phyloP scores from a whole-genome alignment of 2,113 vertebrate genomes.

The Mesembrinibis cayennensis region DNA sequence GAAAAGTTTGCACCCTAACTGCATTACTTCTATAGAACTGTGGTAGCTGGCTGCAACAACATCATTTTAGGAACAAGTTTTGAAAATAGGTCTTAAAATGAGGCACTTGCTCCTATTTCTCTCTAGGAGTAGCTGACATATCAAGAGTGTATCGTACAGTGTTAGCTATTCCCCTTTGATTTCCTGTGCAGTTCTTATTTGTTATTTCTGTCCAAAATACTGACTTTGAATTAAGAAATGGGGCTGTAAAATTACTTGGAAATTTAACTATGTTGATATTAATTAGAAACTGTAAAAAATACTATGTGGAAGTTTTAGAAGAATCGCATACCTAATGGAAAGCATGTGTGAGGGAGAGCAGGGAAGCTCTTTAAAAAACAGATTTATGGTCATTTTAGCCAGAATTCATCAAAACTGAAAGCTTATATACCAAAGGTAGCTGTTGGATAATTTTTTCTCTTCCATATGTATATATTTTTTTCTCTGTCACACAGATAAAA shows the following conservation, averaged over 20 bases:
- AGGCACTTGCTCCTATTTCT: neutral
- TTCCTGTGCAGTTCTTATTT: neutral
- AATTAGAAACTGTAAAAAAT: neutral
- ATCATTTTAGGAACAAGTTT: neutral
- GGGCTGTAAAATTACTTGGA: neutral
- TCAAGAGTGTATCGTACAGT: neutral
- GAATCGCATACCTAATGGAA: neutral
- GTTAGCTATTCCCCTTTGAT: neutral
- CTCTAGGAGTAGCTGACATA: neutral
- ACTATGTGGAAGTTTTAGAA: neutral
- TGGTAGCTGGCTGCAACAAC: neutral
- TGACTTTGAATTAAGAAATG: neutral
- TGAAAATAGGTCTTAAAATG: neutral
- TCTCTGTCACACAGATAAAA: slow-evolving; percentile 28
- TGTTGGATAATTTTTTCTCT: slow-evolving; percentile 12
- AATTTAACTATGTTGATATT: neutral
- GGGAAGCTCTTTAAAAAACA: neutral
- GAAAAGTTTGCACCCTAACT: neutral
- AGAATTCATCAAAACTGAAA: slow-evolving; percentile 19
- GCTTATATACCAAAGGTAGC: neutral
- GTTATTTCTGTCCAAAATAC: neutral
- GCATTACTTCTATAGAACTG: neutral
- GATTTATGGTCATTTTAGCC: neutral
- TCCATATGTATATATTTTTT: slow-evolving; percentile 9
- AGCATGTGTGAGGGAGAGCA: neutral